Conservation (phyloP, 1,140 invertebrate species). For the Pseudomyrmex pallidus region DNA sequence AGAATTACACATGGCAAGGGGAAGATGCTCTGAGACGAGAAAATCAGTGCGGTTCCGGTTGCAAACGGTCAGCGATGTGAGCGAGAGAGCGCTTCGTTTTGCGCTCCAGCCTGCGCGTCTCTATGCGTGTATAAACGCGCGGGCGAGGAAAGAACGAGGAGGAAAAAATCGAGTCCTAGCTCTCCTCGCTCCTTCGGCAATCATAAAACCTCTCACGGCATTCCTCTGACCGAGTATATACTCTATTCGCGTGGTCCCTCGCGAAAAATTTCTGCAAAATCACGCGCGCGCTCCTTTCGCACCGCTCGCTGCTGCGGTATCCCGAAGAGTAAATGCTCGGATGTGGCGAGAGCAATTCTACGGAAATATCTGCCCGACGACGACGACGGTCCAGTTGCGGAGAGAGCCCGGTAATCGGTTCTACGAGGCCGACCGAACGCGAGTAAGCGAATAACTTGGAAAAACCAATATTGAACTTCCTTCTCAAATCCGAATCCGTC, state of each 20-base stretch:
- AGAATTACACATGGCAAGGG: conserved; percentile 1
- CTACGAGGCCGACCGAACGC: not conserved
- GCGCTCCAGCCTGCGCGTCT: conserved; percentile 7
- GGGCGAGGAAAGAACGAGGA: conserved; percentile 6
- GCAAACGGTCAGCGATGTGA: conserved; percentile 45
- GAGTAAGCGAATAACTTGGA: not conserved
- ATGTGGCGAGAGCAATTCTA: not conserved
- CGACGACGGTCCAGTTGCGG: not conserved
- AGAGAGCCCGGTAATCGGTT: not conserved
- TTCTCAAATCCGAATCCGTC: not conserved
- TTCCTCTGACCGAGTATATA: conserved; percentile 40
- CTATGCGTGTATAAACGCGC: conserved; percentile 7
- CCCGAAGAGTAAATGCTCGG: not conserved
- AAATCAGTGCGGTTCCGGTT: conserved; percentile 66
- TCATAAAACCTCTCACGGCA: conserved; percentile 62
- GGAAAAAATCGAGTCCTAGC: not conserved
- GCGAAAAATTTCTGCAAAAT: conserved; percentile 63
- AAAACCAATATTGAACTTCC: conserved; percentile 22
- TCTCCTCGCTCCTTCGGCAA: conserved; percentile 13
- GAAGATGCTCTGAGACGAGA: conserved; percentile 19
- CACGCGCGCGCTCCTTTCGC: conserved; percentile 11
- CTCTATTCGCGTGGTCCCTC: conserved; percentile 30
- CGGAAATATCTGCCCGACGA: conserved; percentile 6
- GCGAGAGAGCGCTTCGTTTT: not conserved
- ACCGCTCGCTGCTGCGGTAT: not conserved